phyloP scores from a whole-genome alignment of 2,888 invertebrate species.

The Lymantria monacha region DNA sequence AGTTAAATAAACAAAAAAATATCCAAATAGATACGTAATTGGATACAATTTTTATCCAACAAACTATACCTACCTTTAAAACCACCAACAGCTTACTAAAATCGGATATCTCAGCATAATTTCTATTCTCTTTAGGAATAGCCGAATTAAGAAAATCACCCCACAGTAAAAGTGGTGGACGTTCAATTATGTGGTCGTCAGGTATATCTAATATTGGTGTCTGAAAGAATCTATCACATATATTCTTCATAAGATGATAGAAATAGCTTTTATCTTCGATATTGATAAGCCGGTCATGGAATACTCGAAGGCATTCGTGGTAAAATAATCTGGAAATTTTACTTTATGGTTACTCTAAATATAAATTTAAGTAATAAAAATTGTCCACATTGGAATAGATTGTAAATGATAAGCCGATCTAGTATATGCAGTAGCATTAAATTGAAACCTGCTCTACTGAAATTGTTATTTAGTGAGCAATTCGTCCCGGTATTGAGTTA shows the following conservation, averaged over 20 bases:
- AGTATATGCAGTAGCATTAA: too few species aligned
- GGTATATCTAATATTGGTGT: constrained; percentile 83
- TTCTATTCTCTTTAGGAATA: constrained; percentile 86
- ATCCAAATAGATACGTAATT: too few species aligned
- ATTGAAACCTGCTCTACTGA: too few species aligned
- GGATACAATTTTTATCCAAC: too few species aligned
- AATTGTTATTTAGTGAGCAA: too few species aligned
- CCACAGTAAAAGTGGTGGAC: constrained; percentile 87
- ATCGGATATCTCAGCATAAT: constrained; percentile 92
- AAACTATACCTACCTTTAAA: constrained; percentile 78
- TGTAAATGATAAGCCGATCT: too few species aligned
- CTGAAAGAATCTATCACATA: constrained; percentile 85
- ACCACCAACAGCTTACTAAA: constrained; percentile 86
- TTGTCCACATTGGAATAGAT: too few species aligned
- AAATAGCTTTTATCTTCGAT: constrained; percentile 91
- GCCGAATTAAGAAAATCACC: constrained; percentile 93
- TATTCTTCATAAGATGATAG: constrained; percentile 85
- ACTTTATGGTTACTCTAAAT: not conserved
- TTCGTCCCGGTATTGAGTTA: too few species aligned
- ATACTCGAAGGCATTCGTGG: constrained; percentile 95
- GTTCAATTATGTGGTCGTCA: constrained; percentile 80
- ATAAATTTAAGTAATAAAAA: too few species aligned
- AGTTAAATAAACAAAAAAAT: too few species aligned
- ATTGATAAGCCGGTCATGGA: constrained; percentile 94
- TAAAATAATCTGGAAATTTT: constrained; percentile 87